These are phyloP conservation scores for Capromys pilorides DNA, from an alignment of 2,797 vertebrate genomes.

Conservation along the genomic window DNA sequence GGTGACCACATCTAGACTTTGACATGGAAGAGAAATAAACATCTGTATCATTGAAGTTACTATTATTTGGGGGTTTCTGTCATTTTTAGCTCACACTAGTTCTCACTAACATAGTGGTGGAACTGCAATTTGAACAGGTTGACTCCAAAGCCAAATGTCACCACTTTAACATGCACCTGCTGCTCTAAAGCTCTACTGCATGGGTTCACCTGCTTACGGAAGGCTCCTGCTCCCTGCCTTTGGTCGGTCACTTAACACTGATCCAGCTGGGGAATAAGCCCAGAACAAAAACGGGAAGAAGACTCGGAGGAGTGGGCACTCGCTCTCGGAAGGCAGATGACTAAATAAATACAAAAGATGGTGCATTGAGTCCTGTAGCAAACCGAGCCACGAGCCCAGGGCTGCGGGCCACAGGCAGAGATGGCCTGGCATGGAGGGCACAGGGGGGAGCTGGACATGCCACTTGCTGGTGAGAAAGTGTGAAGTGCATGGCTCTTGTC, in stretches of 20 bases:
- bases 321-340: constrained; percentile 37
- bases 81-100: not conserved
- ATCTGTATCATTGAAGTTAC: not conserved
- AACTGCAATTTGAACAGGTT: constrained; percentile 44
- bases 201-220: not conserved
- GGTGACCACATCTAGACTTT: not conserved
- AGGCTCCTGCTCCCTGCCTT: not conserved
- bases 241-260: not conserved
- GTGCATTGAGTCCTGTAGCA: not conserved
- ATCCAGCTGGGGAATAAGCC: not conserved
- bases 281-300: not conserved
- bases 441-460: accelerated
- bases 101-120: not conserved
- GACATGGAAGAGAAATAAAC: constrained; percentile 28
- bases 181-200: not conserved
- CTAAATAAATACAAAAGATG: not conserved
- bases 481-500: not conserved
- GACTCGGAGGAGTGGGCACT: not conserved
- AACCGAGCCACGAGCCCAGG: not conserved
- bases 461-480: not conserved
- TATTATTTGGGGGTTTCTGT: not conserved
- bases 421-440: accelerated
- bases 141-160: not conserved
- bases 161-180: not conserved
- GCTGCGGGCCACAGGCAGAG: not conserved